These are phyloP conservation scores for Equus przewalskii DNA, from an alignment of 2,113 vertebrate species.

Conservation along the genomic window DNA sequence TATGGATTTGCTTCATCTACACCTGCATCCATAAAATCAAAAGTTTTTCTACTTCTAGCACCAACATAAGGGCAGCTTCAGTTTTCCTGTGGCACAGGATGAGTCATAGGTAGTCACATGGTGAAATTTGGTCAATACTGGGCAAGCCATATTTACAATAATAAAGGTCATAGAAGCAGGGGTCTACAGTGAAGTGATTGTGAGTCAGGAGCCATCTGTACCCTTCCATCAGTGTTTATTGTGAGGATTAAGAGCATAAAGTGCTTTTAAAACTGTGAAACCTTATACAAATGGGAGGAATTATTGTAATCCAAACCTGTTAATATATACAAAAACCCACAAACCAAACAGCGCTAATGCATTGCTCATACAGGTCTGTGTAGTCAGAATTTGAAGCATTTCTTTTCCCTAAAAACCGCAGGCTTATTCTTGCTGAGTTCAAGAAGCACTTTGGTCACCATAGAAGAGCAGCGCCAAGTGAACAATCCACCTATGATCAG, in stretches of 20 bases:
- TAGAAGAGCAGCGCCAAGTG: neutral
- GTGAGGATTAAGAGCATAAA: slow-evolving; percentile 70
- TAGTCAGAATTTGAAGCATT: slow-evolving; percentile 41
- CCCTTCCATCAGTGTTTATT: slow-evolving; percentile 57
- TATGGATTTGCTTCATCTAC: neutral
- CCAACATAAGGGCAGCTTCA: slow-evolving; percentile 3
- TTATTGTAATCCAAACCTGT: slow-evolving; percentile 63
- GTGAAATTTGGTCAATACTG: neutral
- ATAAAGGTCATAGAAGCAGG: slow-evolving; percentile 64
- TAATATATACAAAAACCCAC: slow-evolving; percentile 59
- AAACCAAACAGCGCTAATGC: slow-evolving; percentile 42
- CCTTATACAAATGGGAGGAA: slow-evolving; percentile 59
- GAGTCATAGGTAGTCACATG: neutral
- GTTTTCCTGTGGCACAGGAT: neutral
- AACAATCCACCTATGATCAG: neutral
- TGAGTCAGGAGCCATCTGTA: slow-evolving; percentile 59
- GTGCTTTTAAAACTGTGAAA: slow-evolving; percentile 68
- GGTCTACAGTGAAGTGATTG: slow-evolving; percentile 35
- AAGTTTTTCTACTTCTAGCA: neutral
- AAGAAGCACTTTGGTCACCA: neutral
- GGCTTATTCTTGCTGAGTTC: neutral
- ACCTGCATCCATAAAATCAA: neutral
- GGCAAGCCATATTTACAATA: slow-evolving; percentile 38
- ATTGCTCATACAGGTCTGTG: slow-evolving; percentile 11
- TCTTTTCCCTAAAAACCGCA: slow-evolving; percentile 31